Conservation (phyloP, 2,888 invertebrate genomes). For the Ectobius pallidus region DNA sequence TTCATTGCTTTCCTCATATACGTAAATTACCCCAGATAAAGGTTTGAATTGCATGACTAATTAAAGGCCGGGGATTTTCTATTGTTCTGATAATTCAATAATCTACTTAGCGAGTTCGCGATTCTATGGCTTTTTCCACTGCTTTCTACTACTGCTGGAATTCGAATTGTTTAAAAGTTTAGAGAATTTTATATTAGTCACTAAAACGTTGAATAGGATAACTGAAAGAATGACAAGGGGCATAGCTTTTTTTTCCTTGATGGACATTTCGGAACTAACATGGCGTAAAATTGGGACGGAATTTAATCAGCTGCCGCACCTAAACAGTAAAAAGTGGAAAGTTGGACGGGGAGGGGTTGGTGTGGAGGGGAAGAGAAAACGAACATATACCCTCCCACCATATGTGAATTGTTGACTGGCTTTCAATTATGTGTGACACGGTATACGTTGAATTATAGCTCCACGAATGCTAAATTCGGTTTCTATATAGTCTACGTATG, state of each 20-base stretch:
- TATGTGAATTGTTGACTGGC: constrained; percentile 16
- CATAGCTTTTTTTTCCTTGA: constrained; percentile 9
- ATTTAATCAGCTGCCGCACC: constrained; percentile 24
- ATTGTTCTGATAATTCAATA: no score
- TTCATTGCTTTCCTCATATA: no score
- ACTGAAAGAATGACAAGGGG: neutral
- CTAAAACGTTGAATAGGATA: neutral
- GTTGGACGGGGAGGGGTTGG: neutral
- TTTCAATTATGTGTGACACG: constrained; percentile 25
- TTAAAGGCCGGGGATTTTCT: no score
- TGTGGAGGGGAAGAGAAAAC: no score
- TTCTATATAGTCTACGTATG: neutral
- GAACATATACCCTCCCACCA: neutral
- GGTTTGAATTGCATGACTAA: no score
- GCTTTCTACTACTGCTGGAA: neutral
- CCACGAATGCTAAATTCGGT: neutral
- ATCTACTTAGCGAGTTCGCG: no score
- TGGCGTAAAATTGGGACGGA: constrained; percentile 26
- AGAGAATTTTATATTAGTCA: neutral
- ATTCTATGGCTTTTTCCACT: no score
- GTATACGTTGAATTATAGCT: neutral
- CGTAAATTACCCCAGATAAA: no score
- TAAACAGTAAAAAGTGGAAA: constrained; percentile 16
- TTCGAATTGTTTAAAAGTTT: neutral
- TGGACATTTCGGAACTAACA: constrained; percentile 23